These are phyloP conservation scores for Pollenia griseotomentosa DNA, from an alignment of 2,888 invertebrate species.

Conservation along the genomic window DNA sequence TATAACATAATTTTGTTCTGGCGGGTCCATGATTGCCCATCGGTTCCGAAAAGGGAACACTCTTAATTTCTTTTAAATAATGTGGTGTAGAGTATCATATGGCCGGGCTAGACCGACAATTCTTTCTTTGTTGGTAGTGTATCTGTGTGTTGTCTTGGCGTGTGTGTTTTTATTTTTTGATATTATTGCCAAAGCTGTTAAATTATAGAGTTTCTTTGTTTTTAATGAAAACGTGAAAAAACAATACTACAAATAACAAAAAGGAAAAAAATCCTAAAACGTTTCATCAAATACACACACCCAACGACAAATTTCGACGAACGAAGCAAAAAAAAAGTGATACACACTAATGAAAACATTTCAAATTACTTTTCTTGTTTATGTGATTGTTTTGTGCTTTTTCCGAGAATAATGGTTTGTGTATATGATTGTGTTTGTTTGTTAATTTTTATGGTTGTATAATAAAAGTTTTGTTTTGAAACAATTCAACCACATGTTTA, in stretches of 20 bases:
- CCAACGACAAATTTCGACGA: background rate
- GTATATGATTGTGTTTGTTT: slow-evolving; percentile 2
- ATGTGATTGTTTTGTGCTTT: slow-evolving; percentile 1
- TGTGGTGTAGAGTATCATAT: too few relatives aligned
- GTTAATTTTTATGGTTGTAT: slow-evolving; percentile 54
- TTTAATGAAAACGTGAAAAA: slow-evolving; percentile 52
- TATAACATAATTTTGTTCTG: too few relatives aligned
- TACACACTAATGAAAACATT: slow-evolving; percentile 48
- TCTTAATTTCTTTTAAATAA: too few relatives aligned
- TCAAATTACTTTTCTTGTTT: slow-evolving; percentile 46
- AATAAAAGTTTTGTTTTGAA: slow-evolving; percentile 65
- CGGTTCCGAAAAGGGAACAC: too few relatives aligned
- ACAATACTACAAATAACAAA: background rate
- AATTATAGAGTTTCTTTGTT: slow-evolving; percentile 56
- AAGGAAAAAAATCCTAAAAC: slow-evolving; percentile 55
- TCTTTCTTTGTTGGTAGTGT: background rate
- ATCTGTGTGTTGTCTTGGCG: background rate
- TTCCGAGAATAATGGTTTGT: background rate
- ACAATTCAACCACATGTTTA: slow-evolving; percentile 68
- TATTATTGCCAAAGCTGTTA: slow-evolving; percentile 60
- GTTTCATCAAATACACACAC: slow-evolving; percentile 47
- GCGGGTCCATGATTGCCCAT: too few relatives aligned
- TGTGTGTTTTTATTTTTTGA: slow-evolving; percentile 28
- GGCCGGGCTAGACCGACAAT: too few relatives aligned
- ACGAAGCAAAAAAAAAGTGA: slow-evolving; percentile 16